Evolutionary conservation across 2,888 invertebrate genomes (phyloP).

Genomic region (Cyclophora punctaria): DNA sequence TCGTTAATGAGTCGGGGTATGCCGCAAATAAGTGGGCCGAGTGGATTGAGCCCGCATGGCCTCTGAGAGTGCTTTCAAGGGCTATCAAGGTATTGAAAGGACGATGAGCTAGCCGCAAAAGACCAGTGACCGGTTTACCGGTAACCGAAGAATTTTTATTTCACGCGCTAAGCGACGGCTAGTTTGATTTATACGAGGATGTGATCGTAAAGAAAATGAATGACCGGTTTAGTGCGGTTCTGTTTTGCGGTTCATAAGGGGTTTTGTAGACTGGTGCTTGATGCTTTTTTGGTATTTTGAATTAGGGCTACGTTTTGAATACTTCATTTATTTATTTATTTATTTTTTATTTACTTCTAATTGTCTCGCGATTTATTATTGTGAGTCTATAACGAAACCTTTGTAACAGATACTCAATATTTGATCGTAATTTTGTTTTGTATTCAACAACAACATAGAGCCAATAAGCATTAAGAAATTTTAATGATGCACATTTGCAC

Average conservation of each 20-base stretch:
- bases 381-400: too few relatives aligned
- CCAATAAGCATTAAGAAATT: too few relatives aligned
- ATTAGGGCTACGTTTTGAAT: too few relatives aligned
- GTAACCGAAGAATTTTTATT: constrained; percentile 29
- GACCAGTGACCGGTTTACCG: constrained; percentile 35
- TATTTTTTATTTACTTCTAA: too few relatives aligned
- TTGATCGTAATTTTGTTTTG: too few relatives aligned
- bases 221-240: neutral
- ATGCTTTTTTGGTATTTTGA: too few relatives aligned
- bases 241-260: neutral
- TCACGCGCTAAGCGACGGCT: constrained; percentile 10
- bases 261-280: neutral
- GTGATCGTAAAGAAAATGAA: constrained; percentile 2
- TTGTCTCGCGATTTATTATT: too few relatives aligned
- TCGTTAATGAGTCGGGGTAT: constrained; percentile 35
- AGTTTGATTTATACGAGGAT: constrained; percentile 17
- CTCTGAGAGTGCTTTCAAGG: constrained; percentile 40
- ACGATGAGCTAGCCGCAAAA: constrained; percentile 39
- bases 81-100: constrained; percentile 43
- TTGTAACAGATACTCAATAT: too few relatives aligned
- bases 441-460: too few relatives aligned
- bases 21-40: constrained; percentile 44
- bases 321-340: too few relatives aligned
- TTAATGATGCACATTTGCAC: too few relatives aligned
- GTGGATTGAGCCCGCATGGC: constrained; percentile 40